Evolutionary conservation across 2,113 vertebrate genomes (phyloP).

Genomic region (Hippocampus zosterae): DNA sequence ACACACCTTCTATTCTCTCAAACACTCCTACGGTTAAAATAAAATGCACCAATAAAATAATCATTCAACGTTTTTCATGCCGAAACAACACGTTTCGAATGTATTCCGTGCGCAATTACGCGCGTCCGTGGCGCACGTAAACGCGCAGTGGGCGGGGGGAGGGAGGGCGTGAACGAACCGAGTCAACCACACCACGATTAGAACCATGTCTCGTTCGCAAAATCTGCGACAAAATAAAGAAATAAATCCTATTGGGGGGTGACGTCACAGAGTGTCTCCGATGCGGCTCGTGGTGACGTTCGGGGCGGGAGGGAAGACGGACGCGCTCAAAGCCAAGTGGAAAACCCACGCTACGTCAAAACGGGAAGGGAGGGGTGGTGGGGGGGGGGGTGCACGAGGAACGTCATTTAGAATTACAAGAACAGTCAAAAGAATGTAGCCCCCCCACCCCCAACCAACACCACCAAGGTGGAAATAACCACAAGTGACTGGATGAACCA

Average conservation of each 20-base stretch:
- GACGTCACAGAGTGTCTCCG: slow-evolving; percentile 65
- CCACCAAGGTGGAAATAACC: too few relatives aligned
- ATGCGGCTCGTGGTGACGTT: slow-evolving; percentile 55
- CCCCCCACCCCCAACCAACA: too few relatives aligned
- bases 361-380: not conserved
- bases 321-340: slow-evolving; percentile 60
- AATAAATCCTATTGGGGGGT: slow-evolving; percentile 30
- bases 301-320: slow-evolving; percentile 36
- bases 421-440: not conserved
- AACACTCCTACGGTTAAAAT: not conserved
- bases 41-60: not conserved
- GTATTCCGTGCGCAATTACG: slow-evolving; percentile 4
- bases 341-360: slow-evolving; percentile 59
- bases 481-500: not conserved
- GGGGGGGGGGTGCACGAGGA: not conserved
- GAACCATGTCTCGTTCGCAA: not conserved
- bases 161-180: not conserved
- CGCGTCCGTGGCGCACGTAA: not conserved
- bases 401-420: not conserved
- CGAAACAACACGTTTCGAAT: not conserved
- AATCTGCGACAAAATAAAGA: slow-evolving; percentile 57
- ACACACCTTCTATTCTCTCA: not conserved
- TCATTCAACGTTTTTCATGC: too few relatives aligned
- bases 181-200: not conserved
- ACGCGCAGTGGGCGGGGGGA: too few relatives aligned